phyloP scores from a whole-genome alignment of 92 coral and sea anemone species.

The Palythoa heliodiscus region DNA sequence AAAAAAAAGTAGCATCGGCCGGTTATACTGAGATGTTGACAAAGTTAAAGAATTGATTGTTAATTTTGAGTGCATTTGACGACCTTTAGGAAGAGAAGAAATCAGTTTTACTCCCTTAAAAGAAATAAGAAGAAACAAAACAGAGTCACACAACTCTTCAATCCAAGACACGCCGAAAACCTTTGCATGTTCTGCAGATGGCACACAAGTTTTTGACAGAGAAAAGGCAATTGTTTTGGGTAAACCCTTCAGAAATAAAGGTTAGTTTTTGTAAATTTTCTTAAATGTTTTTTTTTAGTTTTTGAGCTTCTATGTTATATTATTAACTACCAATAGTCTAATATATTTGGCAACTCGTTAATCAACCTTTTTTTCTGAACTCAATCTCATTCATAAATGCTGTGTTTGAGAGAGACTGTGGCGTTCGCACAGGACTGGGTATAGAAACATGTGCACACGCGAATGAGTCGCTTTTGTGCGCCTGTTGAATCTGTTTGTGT shows the following conservation, averaged over 20 bases:
- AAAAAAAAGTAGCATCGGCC: too few relatives aligned
- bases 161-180: not conserved
- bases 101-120: not conserved
- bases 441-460: too few relatives aligned
- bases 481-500: too few relatives aligned
- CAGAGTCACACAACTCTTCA: not conserved
- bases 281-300: too few relatives aligned
- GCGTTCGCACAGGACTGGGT: too few relatives aligned
- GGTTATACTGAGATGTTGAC: not conserved
- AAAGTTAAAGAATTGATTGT: not conserved
- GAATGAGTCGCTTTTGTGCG: too few relatives aligned
- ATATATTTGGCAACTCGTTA: too few relatives aligned
- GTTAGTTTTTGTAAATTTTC: not conserved
- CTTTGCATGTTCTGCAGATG: constrained; percentile 27
- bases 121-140: not conserved
- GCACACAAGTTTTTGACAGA: constrained; percentile 21
- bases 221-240: constrained; percentile 14
- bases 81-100: not conserved
- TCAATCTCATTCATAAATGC: too few relatives aligned
- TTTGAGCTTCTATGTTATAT: too few relatives aligned
- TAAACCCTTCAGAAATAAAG: constrained; percentile 24
- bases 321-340: too few relatives aligned
- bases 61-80: not conserved
- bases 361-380: too few relatives aligned
- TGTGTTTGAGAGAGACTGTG: too few relatives aligned